Percentiles rank a stretch among this genome's conserved stretches.
phyloP scores from a whole-genome alignment of 2,888 invertebrate genomes.

The Pyrgus malvae region DNA sequence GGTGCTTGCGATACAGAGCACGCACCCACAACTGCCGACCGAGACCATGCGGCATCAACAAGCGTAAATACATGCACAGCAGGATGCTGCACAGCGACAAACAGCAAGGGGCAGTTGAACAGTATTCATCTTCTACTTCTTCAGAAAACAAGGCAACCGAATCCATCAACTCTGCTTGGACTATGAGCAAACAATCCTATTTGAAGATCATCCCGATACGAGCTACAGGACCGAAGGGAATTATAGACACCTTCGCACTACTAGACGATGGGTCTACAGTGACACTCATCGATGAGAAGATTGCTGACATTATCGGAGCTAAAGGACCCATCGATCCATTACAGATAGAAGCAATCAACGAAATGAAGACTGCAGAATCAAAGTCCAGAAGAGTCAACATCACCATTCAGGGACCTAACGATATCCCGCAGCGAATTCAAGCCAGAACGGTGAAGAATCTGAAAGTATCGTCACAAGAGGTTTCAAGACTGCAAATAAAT shows the following conservation, averaged over 20 bases:
- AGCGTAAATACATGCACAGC: constrained; percentile 6
- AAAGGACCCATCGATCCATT: constrained; percentile 21
- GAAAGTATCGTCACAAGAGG: background rate
- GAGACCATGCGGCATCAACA: constrained; percentile 1
- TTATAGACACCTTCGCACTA: constrained; percentile 22
- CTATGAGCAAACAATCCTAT: background rate
- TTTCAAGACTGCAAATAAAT: background rate
- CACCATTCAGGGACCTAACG: background rate
- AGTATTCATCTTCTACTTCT: too few species aligned
- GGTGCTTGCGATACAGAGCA: background rate
- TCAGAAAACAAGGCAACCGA: background rate
- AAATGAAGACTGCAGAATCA: background rate
- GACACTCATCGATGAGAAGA: constrained; percentile 19
- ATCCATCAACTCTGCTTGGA: background rate
- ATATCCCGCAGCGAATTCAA: background rate
- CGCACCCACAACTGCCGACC: background rate
- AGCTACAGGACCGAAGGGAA: constrained; percentile 19
- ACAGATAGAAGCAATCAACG: constrained; percentile 1
- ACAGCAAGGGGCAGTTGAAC: background rate
- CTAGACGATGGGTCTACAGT: constrained; percentile 32
- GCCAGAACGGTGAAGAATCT: background rate
- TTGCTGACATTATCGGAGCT: too few species aligned
- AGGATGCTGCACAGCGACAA: background rate
- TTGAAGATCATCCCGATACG: constrained; percentile 28
- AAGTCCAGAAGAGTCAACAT: background rate